Evolutionary conservation across 2,888 invertebrate genomes (phyloP), one percentile per base, ranked within the genome.

Genomic region (Rhyacophila evoluta): DNA sequence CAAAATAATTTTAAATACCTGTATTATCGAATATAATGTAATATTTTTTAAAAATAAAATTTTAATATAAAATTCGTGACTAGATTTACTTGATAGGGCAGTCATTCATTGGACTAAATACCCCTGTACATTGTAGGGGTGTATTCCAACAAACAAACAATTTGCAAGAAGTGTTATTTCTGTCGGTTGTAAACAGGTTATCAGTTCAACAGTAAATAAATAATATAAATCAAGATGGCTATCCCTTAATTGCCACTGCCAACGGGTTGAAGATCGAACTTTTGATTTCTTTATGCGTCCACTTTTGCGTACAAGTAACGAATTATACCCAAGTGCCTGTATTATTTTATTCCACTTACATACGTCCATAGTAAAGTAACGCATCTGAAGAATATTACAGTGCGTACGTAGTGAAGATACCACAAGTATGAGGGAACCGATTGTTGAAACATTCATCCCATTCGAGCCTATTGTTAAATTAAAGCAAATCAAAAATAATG

Each of bases 211-310:
- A 55, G 72, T 80, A 80, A 77, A 80, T 80, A 80, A 80, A 80
- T 80, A 80, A 80, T 80, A 80, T 80, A 80, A 80, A 77, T 77
- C 80, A 77, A 80, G 77, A 80, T 77, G 71, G 77, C 33, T 80
- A 80, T 80, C 80, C 77, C 72, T 80, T 80, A 80, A 80, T 80
- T 80, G 80, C 80, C 68, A 72, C 72, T 38, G 75, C 78, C 36
- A 74, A 55, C 70, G 78, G 75, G 39, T 70, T 77, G 67, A 55
- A 55, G 55, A 55, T 55, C 55, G 55, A 55, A 55, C 15, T 55
- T 55, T 55, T 55, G 55, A 55, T 55, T 55, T 55, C 55, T 55
- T 55, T 55, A 55, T 55, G 55, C 55, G 55, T 55, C 55, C 55
- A 55, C 25, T 55, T 55, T 55, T 55, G 55, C 55, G 55, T 25